Conservation (phyloP, 2,113 vertebrate genomes). For the Bos javanicus region DNA sequence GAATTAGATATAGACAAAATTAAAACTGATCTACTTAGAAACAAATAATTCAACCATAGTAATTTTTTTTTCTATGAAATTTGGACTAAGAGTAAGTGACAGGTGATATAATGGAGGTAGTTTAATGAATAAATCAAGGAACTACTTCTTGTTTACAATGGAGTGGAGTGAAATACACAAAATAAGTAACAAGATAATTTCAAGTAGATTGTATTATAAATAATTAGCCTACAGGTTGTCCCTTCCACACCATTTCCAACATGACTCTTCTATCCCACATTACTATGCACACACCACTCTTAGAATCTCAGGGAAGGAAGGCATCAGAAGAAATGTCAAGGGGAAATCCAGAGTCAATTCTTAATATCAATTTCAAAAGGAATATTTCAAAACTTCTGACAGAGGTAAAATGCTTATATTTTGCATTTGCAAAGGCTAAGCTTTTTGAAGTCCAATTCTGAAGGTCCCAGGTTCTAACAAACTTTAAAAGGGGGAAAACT, state of each 20-base stretch:
- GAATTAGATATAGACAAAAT: background rate
- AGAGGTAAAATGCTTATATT: background rate
- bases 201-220: background rate
- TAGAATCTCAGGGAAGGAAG: background rate
- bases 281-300: background rate
- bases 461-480: background rate
- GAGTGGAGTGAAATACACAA: background rate
- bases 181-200: background rate
- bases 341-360: background rate
- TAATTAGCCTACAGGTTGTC: background rate
- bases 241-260: accelerated
- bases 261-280: background rate
- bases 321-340: background rate
- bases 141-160: background rate
- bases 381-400: background rate
- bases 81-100: background rate
- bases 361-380: background rate
- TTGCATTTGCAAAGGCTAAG: background rate
- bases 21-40: background rate
- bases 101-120: background rate
- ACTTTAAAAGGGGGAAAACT: background rate
- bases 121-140: background rate
- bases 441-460: background rate
- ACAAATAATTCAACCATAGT: background rate
- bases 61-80: background rate